Evolutionary conservation across 1,140 invertebrate species (phyloP).

Genomic region (Bemisia tabaci): DNA sequence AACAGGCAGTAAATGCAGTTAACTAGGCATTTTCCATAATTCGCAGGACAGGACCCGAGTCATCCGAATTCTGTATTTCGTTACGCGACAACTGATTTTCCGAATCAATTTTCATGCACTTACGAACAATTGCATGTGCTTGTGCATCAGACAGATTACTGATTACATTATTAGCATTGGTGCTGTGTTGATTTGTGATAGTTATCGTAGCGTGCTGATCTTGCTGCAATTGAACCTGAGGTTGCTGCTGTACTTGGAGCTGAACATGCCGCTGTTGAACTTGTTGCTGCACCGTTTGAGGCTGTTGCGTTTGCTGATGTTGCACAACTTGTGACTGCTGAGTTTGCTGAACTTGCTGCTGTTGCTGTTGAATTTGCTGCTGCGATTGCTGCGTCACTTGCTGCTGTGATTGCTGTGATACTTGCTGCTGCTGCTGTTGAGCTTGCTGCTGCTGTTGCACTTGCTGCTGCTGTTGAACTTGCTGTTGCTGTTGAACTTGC

Average conservation of each 20-base stretch:
- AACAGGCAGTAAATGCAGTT: not conserved
- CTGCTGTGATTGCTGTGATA: conserved; percentile 4
- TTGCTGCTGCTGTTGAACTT: conserved; percentile 14
- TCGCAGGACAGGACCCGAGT: not conserved
- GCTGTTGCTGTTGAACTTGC: not conserved
- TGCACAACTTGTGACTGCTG: conserved; percentile 9
- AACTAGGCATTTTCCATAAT: not conserved
- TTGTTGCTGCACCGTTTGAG: not conserved
- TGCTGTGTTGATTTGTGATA: not conserved
- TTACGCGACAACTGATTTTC: not conserved
- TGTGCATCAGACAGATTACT: not conserved
- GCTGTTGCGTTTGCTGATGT: conserved; percentile 10
- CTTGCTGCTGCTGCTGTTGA: not conserved
- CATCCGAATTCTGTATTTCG: not conserved
- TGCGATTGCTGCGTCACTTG: not conserved
- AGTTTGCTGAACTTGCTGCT: conserved; percentile 16
- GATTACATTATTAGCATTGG: not conserved
- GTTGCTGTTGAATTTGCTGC: conserved; percentile 17
- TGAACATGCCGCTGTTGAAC: conserved; percentile 9
- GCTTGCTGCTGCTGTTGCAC: not conserved
- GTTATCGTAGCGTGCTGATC: conserved; percentile 3
- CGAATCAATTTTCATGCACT: not conserved
- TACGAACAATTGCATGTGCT: not conserved
- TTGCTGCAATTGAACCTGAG: not conserved
- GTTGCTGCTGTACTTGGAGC: conserved; percentile 2